phyloP scores from a whole-genome alignment of 1,140 invertebrate species.

The Heliconius nattereri region DNA sequence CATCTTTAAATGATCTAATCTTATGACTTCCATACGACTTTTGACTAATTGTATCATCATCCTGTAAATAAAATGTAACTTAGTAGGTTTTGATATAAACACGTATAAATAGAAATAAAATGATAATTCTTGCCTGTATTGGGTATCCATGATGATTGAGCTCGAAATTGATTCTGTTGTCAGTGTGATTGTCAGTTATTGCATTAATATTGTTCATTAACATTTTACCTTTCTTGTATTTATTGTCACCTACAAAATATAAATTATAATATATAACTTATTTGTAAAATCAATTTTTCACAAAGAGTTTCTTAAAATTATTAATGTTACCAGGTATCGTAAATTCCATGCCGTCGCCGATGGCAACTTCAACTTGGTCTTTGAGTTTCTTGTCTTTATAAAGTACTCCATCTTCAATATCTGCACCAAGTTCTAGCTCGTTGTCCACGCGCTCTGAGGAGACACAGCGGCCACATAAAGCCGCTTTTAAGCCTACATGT shows the following conservation, averaged over 20 bases:
- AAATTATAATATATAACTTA: neutral
- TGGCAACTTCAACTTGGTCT: conserved; percentile 93
- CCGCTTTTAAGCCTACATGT: conserved; percentile 80
- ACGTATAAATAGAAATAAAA: neutral
- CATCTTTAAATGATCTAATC: conserved; percentile 92
- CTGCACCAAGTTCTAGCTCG: conserved; percentile 84
- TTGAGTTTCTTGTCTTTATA: conserved; percentile 93
- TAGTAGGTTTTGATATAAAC: neutral
- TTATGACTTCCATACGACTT: conserved; percentile 96
- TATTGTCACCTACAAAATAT: conserved; percentile 84
- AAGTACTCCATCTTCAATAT: conserved; percentile 91
- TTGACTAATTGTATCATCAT: conserved; percentile 90
- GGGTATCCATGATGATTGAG: conserved; percentile 86
- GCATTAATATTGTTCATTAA: conserved; percentile 88
- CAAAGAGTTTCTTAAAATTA: neutral
- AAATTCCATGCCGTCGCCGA: conserved; percentile 95
- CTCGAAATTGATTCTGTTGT: conserved; percentile 88
- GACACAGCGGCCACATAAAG: conserved; percentile 83
- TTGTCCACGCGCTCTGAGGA: conserved; percentile 84
- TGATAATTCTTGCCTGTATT: conserved; percentile 71
- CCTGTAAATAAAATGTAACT: conserved; percentile 61
- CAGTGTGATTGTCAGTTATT: conserved; percentile 85
- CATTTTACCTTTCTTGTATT: conserved; percentile 88
- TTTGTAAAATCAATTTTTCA: neutral
- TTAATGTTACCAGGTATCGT: conserved; percentile 88